Conservation (phyloP, 2,113 vertebrate genomes). For the Myiagra hebetior region DNA sequence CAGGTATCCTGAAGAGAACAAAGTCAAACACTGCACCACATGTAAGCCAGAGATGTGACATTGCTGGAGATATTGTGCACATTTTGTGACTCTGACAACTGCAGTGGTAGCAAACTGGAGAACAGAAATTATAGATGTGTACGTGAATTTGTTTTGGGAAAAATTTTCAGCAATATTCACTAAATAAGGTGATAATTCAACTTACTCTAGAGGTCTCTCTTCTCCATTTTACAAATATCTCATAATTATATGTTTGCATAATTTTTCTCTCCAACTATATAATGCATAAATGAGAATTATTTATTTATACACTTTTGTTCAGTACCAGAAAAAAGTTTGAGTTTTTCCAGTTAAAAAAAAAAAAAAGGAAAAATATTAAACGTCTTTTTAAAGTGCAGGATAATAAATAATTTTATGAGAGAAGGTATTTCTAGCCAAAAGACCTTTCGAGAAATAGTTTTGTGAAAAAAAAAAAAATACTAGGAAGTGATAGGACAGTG, state of each 20-base stretch:
- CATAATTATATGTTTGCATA: not conserved
- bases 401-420: not conserved
- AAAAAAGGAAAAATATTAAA: not conserved
- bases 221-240: not conserved
- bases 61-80: not conserved
- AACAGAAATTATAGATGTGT: not conserved
- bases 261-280: not conserved
- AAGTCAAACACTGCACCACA: not conserved
- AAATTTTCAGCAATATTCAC: not conserved
- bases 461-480: not conserved
- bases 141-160: not conserved
- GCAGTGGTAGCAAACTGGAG: not conserved
- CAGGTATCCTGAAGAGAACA: conserved; percentile 13
- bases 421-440: not conserved
- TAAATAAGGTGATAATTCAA: not conserved
- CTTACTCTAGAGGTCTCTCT: not conserved
- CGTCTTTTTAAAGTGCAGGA: not conserved
- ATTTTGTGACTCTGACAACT: not conserved
- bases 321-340: not conserved
- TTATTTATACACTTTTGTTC: not conserved
- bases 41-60: not conserved
- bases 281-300: not conserved
- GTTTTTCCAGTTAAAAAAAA: not conserved
- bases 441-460: not conserved
- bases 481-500: not conserved